Conservation (phyloP, 2,113 vertebrate species). For the Otus sunia region DNA sequence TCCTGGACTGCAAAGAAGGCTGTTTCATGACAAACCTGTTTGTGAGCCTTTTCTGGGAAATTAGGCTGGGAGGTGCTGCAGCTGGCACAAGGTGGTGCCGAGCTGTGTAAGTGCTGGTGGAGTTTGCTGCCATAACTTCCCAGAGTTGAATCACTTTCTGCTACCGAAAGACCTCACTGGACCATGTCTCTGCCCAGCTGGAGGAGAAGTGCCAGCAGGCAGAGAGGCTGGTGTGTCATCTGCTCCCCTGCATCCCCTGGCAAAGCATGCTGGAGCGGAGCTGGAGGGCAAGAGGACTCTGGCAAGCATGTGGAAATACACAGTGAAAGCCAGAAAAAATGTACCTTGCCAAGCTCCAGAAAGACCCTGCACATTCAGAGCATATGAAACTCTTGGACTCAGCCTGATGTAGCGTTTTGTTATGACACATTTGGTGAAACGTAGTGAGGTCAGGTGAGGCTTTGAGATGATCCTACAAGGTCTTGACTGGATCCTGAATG, state of each 20-base stretch:
- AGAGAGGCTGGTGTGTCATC: background rate
- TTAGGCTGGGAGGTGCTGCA: background rate
- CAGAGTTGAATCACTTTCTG: background rate
- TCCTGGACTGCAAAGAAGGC: background rate
- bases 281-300: background rate
- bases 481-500: background rate
- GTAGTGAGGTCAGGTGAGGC: background rate
- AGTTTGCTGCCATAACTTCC: background rate
- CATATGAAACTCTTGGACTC: background rate
- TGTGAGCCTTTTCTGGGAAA: background rate
- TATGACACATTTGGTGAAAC: background rate
- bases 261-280: background rate
- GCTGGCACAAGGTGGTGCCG: background rate
- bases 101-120: background rate
- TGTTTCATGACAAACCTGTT: background rate
- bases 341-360: background rate
- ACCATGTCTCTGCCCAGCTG: background rate
- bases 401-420: background rate
- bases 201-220: background rate
- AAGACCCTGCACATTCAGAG: background rate
- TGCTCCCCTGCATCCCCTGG: fast-evolving
- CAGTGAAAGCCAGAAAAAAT: background rate
- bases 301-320: background rate
- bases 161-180: background rate
- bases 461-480: background rate